These are phyloP conservation scores for Meles meles DNA, from an alignment of 2,113 vertebrate species.

Conservation along the genomic window DNA sequence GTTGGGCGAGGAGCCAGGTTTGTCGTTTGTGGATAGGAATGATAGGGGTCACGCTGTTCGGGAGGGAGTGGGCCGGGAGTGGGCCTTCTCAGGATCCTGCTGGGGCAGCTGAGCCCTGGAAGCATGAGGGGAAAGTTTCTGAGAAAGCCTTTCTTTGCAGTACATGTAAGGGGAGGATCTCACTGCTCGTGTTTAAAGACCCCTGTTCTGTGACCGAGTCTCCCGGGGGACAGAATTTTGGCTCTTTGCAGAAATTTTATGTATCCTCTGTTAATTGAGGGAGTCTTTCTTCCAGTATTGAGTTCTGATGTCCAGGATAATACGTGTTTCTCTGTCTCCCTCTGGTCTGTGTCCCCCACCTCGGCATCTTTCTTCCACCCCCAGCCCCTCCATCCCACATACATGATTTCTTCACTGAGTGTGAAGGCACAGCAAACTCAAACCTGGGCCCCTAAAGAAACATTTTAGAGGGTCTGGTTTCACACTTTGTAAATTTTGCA, in stretches of 20 bases:
- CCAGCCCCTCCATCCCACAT: not conserved
- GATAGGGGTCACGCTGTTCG: not conserved
- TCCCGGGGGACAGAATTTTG: not conserved
- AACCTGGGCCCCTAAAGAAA: not conserved
- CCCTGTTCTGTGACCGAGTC: not conserved
- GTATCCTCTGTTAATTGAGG: not conserved
- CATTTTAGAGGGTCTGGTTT: not conserved
- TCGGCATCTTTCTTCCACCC: not conserved
- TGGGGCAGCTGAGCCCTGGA: not conserved
- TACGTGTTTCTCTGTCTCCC: not conserved
- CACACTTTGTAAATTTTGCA: not conserved
- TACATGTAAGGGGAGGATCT: not conserved
- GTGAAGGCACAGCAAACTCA: not conserved
- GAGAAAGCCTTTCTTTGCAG: not conserved
- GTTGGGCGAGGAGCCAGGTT: slow-evolving; percentile 8
- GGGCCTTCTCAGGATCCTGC: not conserved
- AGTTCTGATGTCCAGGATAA: not conserved
- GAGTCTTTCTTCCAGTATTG: too few relatives aligned
- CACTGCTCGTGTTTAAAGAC: not conserved
- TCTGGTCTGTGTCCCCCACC: not conserved
- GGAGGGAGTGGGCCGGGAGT: not conserved
- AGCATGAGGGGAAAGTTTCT: not conserved
- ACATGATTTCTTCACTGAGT: not conserved
- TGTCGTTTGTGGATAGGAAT: not conserved
- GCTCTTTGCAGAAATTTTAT: not conserved